Base-by-base conservation (phyloP, 2,888 invertebrate genomes). In the Tenthredo scrophulariae region DNA sequence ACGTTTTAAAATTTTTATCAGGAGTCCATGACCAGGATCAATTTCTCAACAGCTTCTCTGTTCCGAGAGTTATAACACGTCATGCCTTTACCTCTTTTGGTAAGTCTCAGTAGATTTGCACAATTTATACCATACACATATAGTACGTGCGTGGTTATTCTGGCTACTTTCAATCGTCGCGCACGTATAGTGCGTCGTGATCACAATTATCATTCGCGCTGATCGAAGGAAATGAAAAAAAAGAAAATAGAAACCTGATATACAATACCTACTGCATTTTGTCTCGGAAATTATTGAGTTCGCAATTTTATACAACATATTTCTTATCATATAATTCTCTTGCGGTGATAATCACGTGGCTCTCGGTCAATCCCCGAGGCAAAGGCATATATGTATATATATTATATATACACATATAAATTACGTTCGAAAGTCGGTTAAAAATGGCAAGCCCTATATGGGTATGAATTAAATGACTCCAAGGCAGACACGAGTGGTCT, bases 391-490 rank as follows among this genome's bases (percentile, higher is more conserved):
- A 37, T 33, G 5, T 33, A 33, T 7, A 37, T 37, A 7, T 37
- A 7, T 37, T 33, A 33, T 33, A 33, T 7, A 37, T 37, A 7
- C 7, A 7, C 7, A 37, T 37, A 37, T 84, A 37, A 70, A 37
- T 84, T 87, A 87, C 89, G 89, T 89, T 90, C 89, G 88, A 89
- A 88, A 90, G 89, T 89, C 86, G 88, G 87, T 90, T 90, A 87
- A 89, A 89, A 91, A 89, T 90, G 86, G 84, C 88, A 86, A 84
- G 86, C 91, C 91, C 89, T 91, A 91, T 91, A 91, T 89, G 91
- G 91, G 84, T 87, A 86, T 84, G 82, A 84, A 79, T 79, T 37
- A 84, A 84, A 84, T 72, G 84, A 77, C 70, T 83, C 9, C 67
- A 67, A 83, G 83, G 46, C 46, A 83, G 67, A 40, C 26, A 43